Evolutionary conservation across 2,797 vertebrate genomes (phyloP).

Genomic region (Tadarida brasiliensis): DNA sequence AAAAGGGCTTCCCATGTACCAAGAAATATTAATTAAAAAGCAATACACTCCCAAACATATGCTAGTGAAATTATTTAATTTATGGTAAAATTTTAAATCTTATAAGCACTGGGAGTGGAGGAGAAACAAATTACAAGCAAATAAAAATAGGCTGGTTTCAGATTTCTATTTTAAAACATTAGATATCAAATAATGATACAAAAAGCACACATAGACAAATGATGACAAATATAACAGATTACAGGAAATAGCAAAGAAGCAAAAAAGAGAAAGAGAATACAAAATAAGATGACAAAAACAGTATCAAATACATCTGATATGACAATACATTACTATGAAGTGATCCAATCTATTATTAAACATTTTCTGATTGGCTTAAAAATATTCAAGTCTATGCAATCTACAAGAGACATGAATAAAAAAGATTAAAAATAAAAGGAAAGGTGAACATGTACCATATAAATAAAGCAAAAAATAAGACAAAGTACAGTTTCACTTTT

Average conservation of each 20-base stretch:
- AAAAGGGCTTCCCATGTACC: background rate
- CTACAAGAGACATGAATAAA: background rate
- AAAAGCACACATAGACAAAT: background rate
- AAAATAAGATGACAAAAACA: conserved; percentile 48
- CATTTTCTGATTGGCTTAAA: background rate
- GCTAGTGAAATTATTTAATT: conserved; percentile 31
- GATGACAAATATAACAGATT: background rate
- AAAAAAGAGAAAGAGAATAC: background rate
- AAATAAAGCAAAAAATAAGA: conserved; percentile 17
- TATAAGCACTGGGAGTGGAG: background rate
- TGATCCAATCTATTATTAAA: background rate
- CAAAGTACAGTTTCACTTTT: background rate
- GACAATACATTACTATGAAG: background rate
- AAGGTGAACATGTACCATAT: background rate
- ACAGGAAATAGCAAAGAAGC: conserved; percentile 7
- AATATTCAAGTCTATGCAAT: background rate
- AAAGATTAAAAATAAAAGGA: conserved; percentile 6
- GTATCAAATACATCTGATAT: background rate
- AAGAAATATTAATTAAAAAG: conserved; percentile 27
- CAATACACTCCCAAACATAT: background rate
- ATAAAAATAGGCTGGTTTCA: conserved; percentile 16
- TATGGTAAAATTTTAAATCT: conserved; percentile 47
- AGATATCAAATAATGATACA: background rate
- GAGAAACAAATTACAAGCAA: background rate
- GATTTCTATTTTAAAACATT: conserved; percentile 16